Evolutionary conservation across 64 coral and sea anemone species (phyloP), one percentile per base, ranked within the genome.

Genomic region (Pocillopora verrucosa): DNA sequence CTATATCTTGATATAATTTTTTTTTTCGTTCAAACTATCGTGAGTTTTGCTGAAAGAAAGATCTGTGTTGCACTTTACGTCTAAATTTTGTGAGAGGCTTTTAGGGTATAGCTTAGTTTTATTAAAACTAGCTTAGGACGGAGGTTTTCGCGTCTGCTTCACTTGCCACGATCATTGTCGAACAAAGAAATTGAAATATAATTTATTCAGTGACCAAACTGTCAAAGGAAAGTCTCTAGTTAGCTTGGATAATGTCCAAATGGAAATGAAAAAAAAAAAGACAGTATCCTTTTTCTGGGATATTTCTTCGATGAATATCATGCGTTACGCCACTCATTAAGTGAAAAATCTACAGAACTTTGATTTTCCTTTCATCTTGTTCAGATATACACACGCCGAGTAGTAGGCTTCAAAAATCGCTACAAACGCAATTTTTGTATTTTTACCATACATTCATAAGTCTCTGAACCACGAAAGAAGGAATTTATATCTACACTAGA

Each of bases 141-240:
- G 10, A 24, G 10, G 20, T 25, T n/a, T 70, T 70, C 11, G 22
- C 20, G 10, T 70, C 22, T 6, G 6, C 61, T 16, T 17, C n/a
- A 11, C 38, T 84, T 57, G 36, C 35, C 22, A 13, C 41, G 63
- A 85, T 13, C 37, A 17, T 72, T 85, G 72, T 57, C 37, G 22
- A 85, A 85, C 82, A 85, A 85, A 85, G 82, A 85, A 85, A 85
- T 85, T 85, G 72, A 72, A 20, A 26, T n/a, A 72, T 85, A 72
- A 85, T 85, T 85, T 85, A 85, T 85, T 85, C 82, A 13, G 36
- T 72, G 82, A 83, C 41, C 65, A 61, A 67, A 65, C 61, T 83
- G 61, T 37, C 80, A 65, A 13, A 38, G 72, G 72, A 85, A 38
- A 38, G 16, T 59, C 45, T 62, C 45, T 7, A 83, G 17, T 36